A percentile compares a stretch with the other conserved stretches of the same genome.
Evolutionary conservation across 2,113 vertebrate genomes (phyloP).

Genomic region (Thinocorus orbignyianus): DNA sequence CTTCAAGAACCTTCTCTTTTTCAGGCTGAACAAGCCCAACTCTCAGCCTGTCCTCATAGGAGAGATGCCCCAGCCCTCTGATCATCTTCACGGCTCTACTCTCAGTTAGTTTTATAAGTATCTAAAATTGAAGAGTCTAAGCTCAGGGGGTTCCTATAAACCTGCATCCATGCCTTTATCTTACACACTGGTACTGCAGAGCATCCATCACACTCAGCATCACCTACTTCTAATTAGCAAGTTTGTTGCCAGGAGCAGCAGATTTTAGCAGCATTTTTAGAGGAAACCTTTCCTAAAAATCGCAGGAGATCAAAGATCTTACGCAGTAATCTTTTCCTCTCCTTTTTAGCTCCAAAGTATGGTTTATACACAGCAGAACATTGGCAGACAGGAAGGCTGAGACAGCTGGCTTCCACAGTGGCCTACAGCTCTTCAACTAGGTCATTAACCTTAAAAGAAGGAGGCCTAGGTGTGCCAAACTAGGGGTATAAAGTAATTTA

Average conservation of each 20-base stretch:
- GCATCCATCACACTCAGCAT: not conserved
- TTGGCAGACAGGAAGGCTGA: not conserved
- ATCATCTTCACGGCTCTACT: too few species aligned
- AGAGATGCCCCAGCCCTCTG: too few species aligned
- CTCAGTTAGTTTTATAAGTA: not conserved
- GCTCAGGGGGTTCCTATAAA: not conserved
- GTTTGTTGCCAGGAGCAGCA: not conserved
- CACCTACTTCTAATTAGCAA: not conserved
- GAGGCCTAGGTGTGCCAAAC: not conserved
- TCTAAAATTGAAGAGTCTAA: not conserved
- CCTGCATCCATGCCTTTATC: not conserved
- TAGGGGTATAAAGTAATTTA: not conserved
- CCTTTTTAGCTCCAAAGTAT: not conserved
- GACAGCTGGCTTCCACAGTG: not conserved
- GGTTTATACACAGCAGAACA: not conserved
- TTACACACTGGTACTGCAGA: not conserved
- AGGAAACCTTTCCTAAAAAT: not conserved
- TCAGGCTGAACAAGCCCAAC: too few species aligned
- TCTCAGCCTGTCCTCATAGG: too few species aligned
- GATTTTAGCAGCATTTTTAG: not conserved
- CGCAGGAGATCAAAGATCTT: not conserved
- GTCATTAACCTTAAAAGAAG: not conserved
- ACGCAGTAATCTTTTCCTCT: not conserved
- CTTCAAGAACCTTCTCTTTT: too few species aligned
- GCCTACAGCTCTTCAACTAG: not conserved